Evolutionary conservation across 2,888 invertebrate genomes (phyloP), one percentile per base, ranked within the genome.

Genomic region (Sipha maydis): DNA sequence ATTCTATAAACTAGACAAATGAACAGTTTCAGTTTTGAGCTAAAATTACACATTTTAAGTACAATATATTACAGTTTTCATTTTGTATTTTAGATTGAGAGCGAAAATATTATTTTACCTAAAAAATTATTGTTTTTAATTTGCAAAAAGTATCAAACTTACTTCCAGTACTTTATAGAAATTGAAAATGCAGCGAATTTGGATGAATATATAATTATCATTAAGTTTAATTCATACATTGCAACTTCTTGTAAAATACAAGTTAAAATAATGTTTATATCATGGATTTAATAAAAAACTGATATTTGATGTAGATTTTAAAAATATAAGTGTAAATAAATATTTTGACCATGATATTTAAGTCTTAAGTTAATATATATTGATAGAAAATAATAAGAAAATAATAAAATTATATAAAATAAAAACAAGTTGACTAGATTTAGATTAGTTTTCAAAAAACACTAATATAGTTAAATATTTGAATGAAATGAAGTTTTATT

Each of bases 381-480:
- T 85, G 54, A 48, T 9, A 78, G 77, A 41, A 85, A 85, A 67
- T 14, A 75, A 84, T 61, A 73, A 83, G 31, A 83, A 76, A 69
- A 61, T 75, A 34, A 73, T 34, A 73, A 31, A 73, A 34, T 21
- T 34, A 73, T n/a, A 83, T 25, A 76, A 28, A 48, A 85, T 77
- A 67, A 76, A 38, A 84, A 75, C 9, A 75, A 41, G 41, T 54
- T 82, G 88, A 88, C 88, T 88, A 88, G 88, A 88, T 75, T 88
- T 34, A 75, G 79, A 86, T 79, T 79, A 86, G 79, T 71, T 61
- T 25, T 75, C 34, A 41, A 75, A 61, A 80, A 73, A 80, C 28
- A 69, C 28, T 88, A 48, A 56, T 41, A 28, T 80, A 73, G 38
- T 80, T 61, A 80, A 80, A 88, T 25, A 82, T 75, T 75, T 76